A percentile compares a stretch with the other conserved stretches of the same genome.
phyloP scores from a whole-genome alignment of 2,113 vertebrate genomes.

The Oophaga pumilio region DNA sequence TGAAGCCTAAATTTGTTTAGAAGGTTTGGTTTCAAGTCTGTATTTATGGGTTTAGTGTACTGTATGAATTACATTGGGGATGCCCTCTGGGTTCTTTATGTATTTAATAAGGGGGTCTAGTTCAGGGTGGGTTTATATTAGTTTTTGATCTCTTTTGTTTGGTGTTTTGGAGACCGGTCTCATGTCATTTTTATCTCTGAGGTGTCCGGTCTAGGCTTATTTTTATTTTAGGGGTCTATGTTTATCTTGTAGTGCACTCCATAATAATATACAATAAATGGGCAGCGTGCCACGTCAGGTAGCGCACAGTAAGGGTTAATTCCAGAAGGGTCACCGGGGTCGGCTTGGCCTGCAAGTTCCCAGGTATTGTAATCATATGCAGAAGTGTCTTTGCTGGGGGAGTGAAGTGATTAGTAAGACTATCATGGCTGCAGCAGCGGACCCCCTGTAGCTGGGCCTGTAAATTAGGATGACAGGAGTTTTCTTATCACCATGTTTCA shows the following conservation, averaged over 20 bases:
- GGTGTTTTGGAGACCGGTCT: too few species aligned
- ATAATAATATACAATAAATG: neutral
- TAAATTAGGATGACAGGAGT: conserved; percentile 26
- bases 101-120: too few species aligned
- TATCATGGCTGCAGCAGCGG: neutral
- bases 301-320: conserved; percentile 9
- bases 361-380: conserved; percentile 47
- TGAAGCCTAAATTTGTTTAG: neutral
- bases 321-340: neutral
- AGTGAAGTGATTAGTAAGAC: conserved; percentile 3
- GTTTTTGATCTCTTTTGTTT: too few species aligned
- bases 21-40: neutral
- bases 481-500: conserved; percentile 39
- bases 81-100: too few species aligned
- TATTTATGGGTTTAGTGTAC: neutral
- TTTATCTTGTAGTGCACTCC: neutral
- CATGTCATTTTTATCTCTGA: neutral
- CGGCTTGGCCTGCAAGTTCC: neutral
- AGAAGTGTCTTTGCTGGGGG: neutral
- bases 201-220: neutral
- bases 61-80: too few species aligned
- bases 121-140: too few species aligned
- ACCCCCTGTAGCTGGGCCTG: conserved; percentile 32
- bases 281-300: neutral
- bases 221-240: neutral